Conservation (phyloP, 2,888 invertebrate species). For the Myopa testacea region DNA sequence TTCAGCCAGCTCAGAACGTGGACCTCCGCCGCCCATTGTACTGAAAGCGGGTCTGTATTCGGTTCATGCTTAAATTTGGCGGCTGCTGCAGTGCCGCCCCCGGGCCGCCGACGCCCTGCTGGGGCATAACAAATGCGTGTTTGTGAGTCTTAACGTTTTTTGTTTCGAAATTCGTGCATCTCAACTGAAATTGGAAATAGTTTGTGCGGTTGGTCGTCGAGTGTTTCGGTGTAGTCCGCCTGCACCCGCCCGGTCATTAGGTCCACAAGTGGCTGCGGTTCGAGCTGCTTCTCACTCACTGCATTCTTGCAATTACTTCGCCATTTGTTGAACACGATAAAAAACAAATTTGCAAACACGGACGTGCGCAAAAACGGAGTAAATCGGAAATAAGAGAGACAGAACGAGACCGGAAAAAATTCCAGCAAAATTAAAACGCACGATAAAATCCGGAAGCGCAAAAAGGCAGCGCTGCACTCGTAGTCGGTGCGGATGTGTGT, state of each 20-base stretch:
- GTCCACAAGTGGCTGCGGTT: slow-evolving; percentile 17
- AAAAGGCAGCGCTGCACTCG: slow-evolving; percentile 18
- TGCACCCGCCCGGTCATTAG: neutral
- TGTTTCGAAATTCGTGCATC: slow-evolving; percentile 9
- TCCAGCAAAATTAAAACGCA: slow-evolving; percentile 27
- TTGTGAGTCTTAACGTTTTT: slow-evolving; percentile 32
- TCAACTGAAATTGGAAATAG: slow-evolving; percentile 30
- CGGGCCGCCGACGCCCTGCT: slow-evolving; percentile 1
- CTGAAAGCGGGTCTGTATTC: neutral
- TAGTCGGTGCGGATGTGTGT: slow-evolving; percentile 21
- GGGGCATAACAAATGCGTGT: slow-evolving; percentile 40
- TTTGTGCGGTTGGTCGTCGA: slow-evolving; percentile 19
- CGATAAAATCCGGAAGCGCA: slow-evolving; percentile 30
- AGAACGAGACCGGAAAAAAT: slow-evolving; percentile 20
- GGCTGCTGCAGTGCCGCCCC: slow-evolving; percentile 10
- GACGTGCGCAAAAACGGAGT: slow-evolving; percentile 22
- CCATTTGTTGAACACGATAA: slow-evolving; percentile 46
- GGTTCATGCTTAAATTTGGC: slow-evolving; percentile 1
- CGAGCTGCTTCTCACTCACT: neutral
- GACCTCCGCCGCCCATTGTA: slow-evolving; percentile 10
- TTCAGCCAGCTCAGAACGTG: neutral
- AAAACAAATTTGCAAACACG: slow-evolving; percentile 35
- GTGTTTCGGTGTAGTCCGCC: neutral
- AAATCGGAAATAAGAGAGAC: slow-evolving; percentile 20
- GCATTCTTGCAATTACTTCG: slow-evolving; percentile 50